Evolutionary conservation across 1,140 invertebrate species (phyloP).

Genomic region (Drosophila serrata): DNA sequence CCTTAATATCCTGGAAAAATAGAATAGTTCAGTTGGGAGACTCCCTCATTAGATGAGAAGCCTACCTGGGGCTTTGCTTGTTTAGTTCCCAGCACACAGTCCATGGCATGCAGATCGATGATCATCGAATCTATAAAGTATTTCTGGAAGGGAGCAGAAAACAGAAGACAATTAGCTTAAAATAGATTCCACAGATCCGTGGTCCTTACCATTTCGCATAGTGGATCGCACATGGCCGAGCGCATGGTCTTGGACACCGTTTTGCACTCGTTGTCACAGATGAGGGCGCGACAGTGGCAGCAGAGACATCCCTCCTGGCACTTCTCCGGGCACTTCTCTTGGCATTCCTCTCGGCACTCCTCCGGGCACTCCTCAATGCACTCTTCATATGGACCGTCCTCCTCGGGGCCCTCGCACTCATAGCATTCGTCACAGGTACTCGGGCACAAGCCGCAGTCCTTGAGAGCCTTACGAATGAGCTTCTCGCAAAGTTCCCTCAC

Average conservation of each 20-base stretch:
- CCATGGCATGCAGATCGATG: conserved; percentile 74
- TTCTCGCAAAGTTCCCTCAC: conserved; percentile 30
- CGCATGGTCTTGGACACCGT: conserved; percentile 61
- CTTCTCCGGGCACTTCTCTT: background rate
- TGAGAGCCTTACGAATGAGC: conserved; percentile 33
- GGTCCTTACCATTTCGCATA: conserved; percentile 61
- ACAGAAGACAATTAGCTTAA: background rate
- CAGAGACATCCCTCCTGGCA: conserved; percentile 39
- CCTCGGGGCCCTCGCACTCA: background rate
- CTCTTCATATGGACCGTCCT: background rate
- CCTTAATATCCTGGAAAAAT: conserved; percentile 12
- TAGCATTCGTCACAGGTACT: background rate
- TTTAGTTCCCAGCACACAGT: conserved; percentile 66
- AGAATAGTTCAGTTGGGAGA: background rate
- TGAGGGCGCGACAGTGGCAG: conserved; percentile 70
- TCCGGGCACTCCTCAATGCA: background rate
- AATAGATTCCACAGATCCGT: too few species aligned
- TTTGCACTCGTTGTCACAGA: conserved; percentile 61
- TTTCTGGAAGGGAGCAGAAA: conserved; percentile 51
- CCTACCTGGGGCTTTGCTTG: conserved; percentile 61
- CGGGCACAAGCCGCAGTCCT: conserved; percentile 27
- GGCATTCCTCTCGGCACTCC: background rate
- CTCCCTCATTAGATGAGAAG: background rate
- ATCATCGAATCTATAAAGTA: conserved; percentile 80
- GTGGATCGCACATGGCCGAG: conserved; percentile 47